A percentile compares a stretch with the other conserved stretches of the same genome.
phyloP scores from a whole-genome alignment of 2,797 vertebrate species.

The Selene dorsalis region DNA sequence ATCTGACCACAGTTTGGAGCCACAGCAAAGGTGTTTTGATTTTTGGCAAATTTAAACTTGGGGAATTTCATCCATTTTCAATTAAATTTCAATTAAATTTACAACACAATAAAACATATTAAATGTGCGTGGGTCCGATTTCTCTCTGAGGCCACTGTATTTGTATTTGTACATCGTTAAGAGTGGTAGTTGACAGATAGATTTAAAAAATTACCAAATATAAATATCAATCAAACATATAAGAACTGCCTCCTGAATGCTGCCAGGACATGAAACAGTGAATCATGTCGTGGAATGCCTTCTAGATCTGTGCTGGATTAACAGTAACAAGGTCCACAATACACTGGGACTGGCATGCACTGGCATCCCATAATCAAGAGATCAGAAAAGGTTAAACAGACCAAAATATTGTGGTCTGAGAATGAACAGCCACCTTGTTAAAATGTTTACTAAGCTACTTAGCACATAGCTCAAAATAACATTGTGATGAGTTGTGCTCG shows the following conservation, averaged over 20 bases:
- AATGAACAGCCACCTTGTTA: constrained; percentile 28
- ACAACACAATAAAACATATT: not conserved
- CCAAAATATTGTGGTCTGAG: not conserved
- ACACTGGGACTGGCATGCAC: not conserved
- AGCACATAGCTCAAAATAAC: not conserved
- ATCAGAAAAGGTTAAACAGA: constrained; percentile 15
- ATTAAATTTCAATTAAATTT: not conserved
- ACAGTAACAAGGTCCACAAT: constrained; percentile 12
- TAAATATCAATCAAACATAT: not conserved
- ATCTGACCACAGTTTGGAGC: not conserved
- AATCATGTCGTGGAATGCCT: not conserved
- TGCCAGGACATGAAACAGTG: not conserved
- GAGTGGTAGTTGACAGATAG: not conserved
- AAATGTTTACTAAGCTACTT: constrained; percentile 9
- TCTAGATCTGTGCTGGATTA: constrained; percentile 13
- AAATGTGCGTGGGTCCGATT: not conserved
- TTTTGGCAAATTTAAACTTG: too few relatives aligned
- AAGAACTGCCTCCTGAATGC: not conserved
- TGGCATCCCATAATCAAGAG: constrained; percentile 13
- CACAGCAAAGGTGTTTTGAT: too few relatives aligned
- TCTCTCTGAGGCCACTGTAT: not conserved
- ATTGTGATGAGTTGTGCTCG: not conserved
- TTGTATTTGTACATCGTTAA: not conserved
- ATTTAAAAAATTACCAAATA: not conserved
- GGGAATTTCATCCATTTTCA: too few relatives aligned